These are phyloP conservation scores for Caenorhabditis becei DNA, from an alignment of 2,888 invertebrate genomes.

Conservation along the genomic window DNA sequence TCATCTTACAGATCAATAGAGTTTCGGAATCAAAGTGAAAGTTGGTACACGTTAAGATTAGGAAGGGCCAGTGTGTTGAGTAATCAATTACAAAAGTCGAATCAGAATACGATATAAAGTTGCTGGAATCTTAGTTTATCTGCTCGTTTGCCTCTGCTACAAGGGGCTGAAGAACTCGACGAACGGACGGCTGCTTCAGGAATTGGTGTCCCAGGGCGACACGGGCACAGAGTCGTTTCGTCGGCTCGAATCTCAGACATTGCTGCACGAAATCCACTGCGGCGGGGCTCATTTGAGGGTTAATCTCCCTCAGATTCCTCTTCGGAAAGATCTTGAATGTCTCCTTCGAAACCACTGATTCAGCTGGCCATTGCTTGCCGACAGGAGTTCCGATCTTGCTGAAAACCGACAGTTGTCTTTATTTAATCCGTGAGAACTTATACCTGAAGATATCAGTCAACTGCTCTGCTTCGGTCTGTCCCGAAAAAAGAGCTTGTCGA, in stretches of 20 bases:
- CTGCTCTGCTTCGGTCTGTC: constrained; percentile 93
- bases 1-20: too few species aligned
- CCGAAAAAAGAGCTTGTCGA: constrained; percentile 88
- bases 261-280: constrained; percentile 39
- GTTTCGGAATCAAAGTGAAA: too few species aligned
- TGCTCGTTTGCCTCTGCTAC: background rate
- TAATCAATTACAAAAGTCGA: too few species aligned
- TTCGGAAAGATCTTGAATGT: background rate
- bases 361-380: background rate
- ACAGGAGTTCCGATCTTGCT: constrained; percentile 1
- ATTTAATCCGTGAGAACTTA: background rate
- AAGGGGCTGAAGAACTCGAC: constrained; percentile 15
- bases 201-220: constrained; percentile 67
- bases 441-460: constrained; percentile 90
- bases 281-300: constrained; percentile 14
- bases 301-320: background rate
- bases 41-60: too few species aligned
- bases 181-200: constrained; percentile 3
- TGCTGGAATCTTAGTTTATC: too few species aligned
- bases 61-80: too few species aligned
- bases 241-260: constrained; percentile 66
- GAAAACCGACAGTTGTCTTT: background rate
- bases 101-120: too few species aligned
- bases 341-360: background rate
- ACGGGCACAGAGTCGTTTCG: constrained; percentile 67